Conservation (phyloP, 1,140 invertebrate genomes). For the Bactericera cockerelli region DNA sequence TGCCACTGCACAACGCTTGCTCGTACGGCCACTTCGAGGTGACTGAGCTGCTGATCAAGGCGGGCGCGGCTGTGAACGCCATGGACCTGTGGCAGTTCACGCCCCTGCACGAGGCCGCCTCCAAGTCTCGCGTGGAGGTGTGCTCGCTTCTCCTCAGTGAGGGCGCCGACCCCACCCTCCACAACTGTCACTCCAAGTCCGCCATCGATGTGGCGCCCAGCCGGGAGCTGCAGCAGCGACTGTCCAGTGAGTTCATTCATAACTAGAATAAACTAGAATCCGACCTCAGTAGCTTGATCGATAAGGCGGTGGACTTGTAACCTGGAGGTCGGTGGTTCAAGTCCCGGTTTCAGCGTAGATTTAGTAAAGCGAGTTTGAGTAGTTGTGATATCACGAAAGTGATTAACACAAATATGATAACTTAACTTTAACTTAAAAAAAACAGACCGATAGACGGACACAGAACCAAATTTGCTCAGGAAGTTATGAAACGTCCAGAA, state of each 20-base stretch:
- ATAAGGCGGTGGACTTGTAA: no score
- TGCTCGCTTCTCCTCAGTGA: conserved; percentile 83
- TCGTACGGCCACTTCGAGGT: conserved; percentile 82
- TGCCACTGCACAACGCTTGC: conserved; percentile 86
- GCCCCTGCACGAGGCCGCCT: conserved; percentile 75
- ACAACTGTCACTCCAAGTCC: conserved; percentile 93
- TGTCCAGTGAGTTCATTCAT: conserved; percentile 72
- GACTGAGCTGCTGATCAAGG: conserved; percentile 76
- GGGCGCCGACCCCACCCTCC: conserved; percentile 82
- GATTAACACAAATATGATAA: no score
- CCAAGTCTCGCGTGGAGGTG: conserved; percentile 71
- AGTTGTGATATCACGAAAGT: no score
- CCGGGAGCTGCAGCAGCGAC: conserved; percentile 72
- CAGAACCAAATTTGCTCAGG: no score
- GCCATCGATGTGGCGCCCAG: conserved; percentile 88
- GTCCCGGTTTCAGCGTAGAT: no score
- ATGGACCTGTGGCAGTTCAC: conserved; percentile 88
- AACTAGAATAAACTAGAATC: no score
- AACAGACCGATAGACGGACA: no score
- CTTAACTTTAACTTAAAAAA: no score
- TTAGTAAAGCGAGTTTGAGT: no score
- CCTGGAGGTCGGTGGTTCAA: no score
- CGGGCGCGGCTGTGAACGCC: conserved; percentile 84
- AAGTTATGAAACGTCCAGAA: no score
- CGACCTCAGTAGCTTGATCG: no score